These are phyloP conservation scores for Apotomis turbidana DNA, from an alignment of 2,888 invertebrate species.

Conservation along the genomic window DNA sequence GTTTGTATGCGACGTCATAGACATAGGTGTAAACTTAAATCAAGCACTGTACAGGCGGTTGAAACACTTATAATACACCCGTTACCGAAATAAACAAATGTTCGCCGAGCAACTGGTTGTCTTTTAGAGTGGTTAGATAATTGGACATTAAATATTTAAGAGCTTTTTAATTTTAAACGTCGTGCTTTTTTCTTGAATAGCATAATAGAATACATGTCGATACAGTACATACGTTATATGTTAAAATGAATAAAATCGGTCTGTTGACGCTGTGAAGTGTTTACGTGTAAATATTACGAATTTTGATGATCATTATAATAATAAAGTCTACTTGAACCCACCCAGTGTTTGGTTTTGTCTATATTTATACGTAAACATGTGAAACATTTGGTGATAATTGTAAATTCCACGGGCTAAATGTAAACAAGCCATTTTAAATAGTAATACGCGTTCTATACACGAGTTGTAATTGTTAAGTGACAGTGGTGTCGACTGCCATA, in stretches of 20 bases:
- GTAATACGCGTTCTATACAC: slow-evolving; percentile 3
- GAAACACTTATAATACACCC: neutral
- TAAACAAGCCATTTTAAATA: slow-evolving; percentile 63
- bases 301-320: slow-evolving; percentile 39
- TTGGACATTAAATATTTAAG: slow-evolving; percentile 60
- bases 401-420: slow-evolving; percentile 66
- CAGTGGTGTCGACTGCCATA: slow-evolving; percentile 55
- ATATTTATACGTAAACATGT: slow-evolving; percentile 62
- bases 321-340: neutral
- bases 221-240: slow-evolving; percentile 45
- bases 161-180: slow-evolving; percentile 65
- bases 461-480: slow-evolving; percentile 35
- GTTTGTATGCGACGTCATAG: neutral
- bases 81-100: slow-evolving; percentile 5
- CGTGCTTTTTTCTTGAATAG: slow-evolving; percentile 48
- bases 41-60: neutral
- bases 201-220: slow-evolving; percentile 51
- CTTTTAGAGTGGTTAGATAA: slow-evolving; percentile 63
- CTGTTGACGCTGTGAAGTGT: slow-evolving; percentile 58
- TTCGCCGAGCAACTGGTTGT: slow-evolving; percentile 53
- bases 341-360: slow-evolving; percentile 40
- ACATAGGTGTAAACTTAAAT: neutral
- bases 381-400: slow-evolving; percentile 45
- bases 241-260: slow-evolving; percentile 58
- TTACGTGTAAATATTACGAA: slow-evolving; percentile 47